Conservation (phyloP, 2,113 vertebrate genomes). For the Myrmecobius fasciatus region DNA sequence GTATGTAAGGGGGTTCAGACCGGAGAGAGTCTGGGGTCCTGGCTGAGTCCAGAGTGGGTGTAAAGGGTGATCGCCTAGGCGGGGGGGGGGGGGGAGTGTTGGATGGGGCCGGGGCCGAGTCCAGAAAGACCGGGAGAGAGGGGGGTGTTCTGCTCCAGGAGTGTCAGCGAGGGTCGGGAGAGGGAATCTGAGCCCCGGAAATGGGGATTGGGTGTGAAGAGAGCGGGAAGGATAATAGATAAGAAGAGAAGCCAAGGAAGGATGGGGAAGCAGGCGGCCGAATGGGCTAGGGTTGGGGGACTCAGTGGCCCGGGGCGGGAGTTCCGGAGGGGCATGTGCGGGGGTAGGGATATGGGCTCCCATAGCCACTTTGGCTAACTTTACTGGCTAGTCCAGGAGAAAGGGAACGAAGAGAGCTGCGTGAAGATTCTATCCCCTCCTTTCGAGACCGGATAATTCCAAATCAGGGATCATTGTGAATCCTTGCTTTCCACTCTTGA, state of each 20-base stretch:
- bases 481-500: neutral
- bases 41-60: neutral
- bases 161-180: neutral
- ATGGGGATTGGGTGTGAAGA: neutral
- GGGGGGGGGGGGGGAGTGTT: neutral
- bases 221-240: neutral
- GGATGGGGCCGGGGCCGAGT: conserved; percentile 53
- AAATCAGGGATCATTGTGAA: neutral
- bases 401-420: neutral
- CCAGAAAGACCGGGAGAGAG: neutral
- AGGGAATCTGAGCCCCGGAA: neutral
- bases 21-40: neutral
- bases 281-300: neutral
- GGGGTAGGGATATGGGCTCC: neutral
- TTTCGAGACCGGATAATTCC: neutral
- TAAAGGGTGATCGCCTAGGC: neutral
- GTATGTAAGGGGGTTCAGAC: neutral
- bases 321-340: neutral
- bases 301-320: conserved; percentile 57
- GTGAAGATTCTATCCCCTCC: neutral
- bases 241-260: conserved; percentile 7
- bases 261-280: neutral
- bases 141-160: neutral
- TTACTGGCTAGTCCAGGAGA: neutral
- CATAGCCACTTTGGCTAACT: neutral